Evolutionary conservation across 2,113 vertebrate genomes (phyloP).

Genomic region (Epinephelus lanceolatus): DNA sequence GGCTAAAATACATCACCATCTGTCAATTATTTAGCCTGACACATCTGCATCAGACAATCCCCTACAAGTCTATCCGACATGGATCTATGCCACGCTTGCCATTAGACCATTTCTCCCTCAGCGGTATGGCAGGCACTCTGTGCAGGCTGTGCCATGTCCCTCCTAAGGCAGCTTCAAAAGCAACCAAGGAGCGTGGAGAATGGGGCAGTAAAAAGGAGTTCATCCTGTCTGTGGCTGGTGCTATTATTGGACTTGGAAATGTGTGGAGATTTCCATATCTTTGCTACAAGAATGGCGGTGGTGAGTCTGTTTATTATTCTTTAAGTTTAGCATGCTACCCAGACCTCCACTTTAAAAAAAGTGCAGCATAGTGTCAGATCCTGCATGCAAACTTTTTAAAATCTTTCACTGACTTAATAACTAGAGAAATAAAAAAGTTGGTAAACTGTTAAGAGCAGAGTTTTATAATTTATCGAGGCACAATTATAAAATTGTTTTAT

Average conservation of each 20-base stretch:
- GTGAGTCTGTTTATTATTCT: slow-evolving; percentile 54
- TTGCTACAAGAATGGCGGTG: slow-evolving; percentile 81
- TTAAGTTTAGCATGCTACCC: neutral
- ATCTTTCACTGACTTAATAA: neutral
- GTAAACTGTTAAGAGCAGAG: neutral
- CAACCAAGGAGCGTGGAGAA: slow-evolving; percentile 65
- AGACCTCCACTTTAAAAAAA: neutral
- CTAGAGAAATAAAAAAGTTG: neutral
- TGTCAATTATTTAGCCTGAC: slow-evolving; percentile 22
- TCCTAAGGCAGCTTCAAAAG: slow-evolving; percentile 16
- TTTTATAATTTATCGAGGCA: neutral
- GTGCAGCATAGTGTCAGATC: neutral
- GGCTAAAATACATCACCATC: slow-evolving; percentile 30
- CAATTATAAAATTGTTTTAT: neutral
- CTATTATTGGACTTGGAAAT: slow-evolving; percentile 78
- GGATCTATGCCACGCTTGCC: slow-evolving; percentile 7
- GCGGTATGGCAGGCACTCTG: slow-evolving; percentile 56
- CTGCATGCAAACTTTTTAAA: neutral
- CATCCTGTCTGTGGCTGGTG: slow-evolving; percentile 74
- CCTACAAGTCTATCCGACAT: neutral
- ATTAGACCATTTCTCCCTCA: neutral
- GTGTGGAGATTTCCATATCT: slow-evolving; percentile 83
- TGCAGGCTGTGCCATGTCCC: neutral
- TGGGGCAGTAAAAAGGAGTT: slow-evolving; percentile 78
- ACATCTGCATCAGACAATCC: slow-evolving; percentile 8